Conservation (phyloP, 2,888 invertebrate genomes). For the Microdon myrmicae region DNA sequence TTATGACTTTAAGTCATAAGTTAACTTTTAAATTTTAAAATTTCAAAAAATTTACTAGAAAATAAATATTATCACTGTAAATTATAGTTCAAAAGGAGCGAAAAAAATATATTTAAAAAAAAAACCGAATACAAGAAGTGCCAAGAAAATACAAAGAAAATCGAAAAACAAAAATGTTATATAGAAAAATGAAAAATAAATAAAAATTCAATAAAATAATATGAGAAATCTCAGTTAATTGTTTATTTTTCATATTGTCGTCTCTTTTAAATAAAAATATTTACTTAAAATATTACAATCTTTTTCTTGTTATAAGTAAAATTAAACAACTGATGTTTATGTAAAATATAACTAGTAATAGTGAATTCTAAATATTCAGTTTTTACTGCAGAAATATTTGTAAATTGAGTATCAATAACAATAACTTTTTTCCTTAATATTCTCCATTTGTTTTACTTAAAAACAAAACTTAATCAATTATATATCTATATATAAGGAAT, state of each 20-base stretch:
- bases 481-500: conserved; percentile 11
- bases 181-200: conserved; percentile 39
- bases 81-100: no score
- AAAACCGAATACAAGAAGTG: background rate
- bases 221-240: conserved; percentile 54
- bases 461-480: conserved; percentile 16
- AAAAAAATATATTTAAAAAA: background rate
- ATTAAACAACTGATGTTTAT: conserved; percentile 37
- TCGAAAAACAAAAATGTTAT: background rate
- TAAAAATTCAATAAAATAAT: conserved; percentile 34
- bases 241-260: conserved; percentile 56
- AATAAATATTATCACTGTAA: no score
- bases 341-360: conserved; percentile 30
- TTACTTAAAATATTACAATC: conserved; percentile 37
- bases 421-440: conserved; percentile 25
- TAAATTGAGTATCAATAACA: conserved; percentile 51
- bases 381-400: conserved; percentile 15
- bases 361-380: conserved; percentile 5
- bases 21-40: no score
- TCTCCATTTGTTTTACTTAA: conserved; percentile 19
- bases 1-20: no score
- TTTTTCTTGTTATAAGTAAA: conserved; percentile 39
- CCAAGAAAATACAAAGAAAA: background rate
- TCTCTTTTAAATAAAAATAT: conserved; percentile 55
- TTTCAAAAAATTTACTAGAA: no score